These are phyloP conservation scores for Eurytemora carolleeae DNA, from an alignment of 1,140 invertebrate species.

Conservation along the genomic window DNA sequence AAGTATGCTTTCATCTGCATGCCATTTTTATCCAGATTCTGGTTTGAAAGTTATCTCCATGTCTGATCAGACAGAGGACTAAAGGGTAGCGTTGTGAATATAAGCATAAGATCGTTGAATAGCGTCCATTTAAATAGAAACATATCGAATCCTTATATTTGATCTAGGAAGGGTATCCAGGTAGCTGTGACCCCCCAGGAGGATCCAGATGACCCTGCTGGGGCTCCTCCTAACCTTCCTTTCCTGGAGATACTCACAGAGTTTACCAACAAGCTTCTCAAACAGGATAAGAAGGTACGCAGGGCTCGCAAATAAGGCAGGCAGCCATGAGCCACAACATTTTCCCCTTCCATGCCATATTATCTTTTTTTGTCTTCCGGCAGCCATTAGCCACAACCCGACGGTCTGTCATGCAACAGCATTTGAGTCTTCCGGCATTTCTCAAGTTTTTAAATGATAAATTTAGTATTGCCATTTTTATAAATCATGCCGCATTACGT, in stretches of 20 bases:
- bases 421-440: neutral
- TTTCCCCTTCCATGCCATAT: too few relatives aligned
- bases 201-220: slow-evolving; percentile 43
- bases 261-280: slow-evolving; percentile 86
- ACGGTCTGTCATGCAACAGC: neutral
- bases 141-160: too few relatives aligned
- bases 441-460: neutral
- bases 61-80: too few relatives aligned
- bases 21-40: too few relatives aligned
- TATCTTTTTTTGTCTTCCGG: slow-evolving; percentile 5
- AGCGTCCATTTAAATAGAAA: too few relatives aligned
- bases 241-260: slow-evolving; percentile 87
- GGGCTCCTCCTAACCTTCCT: slow-evolving; percentile 60
- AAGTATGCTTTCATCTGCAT: too few relatives aligned
- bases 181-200: slow-evolving; percentile 56
- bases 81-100: too few relatives aligned
- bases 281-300: slow-evolving; percentile 72
- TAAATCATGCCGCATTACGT: too few relatives aligned
- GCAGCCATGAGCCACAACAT: slow-evolving; percentile 2
- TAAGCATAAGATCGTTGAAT: too few relatives aligned
- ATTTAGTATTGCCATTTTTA: neutral
- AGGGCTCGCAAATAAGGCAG: neutral
- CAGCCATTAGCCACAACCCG: slow-evolving; percentile 3
- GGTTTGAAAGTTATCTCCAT: too few relatives aligned
- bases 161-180: too few relatives aligned